Evolutionary conservation across 2,797 vertebrate genomes (phyloP), one percentile per base, ranked within the genome.

Genomic region (Alauda arvensis): DNA sequence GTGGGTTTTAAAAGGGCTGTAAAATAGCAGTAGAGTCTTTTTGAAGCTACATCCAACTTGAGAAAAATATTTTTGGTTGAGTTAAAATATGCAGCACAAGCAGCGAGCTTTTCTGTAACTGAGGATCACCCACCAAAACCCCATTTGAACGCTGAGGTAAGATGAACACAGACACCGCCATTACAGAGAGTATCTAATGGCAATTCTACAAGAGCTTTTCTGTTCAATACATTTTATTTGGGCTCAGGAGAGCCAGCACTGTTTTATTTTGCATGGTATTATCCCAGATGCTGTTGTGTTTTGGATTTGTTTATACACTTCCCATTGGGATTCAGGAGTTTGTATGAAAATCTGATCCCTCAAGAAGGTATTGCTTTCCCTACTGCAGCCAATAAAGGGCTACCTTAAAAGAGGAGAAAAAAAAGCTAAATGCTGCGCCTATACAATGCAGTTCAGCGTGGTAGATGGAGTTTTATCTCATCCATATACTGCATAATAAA

Each of bases 401-500:
- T 49, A 42, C 14, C 53, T 43, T 42, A 33, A 60, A 87, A 40
- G 23, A 39, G 46, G 28, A 14, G 8, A 13, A 53, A 53, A 40
- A 37, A 69, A 60, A 51, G 18, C 55, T n/a, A 55, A 75, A 77
- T 81, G 18, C 1, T 20, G 42, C 26, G 69, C 7, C 29, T 33
- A 6, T 3, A 31, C 33, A 69, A 15, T 3, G 29, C n/a, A 79
- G 66, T 3, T 43, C 53, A 57, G 2, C 0, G 0, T 28, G 65
- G 53, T 2, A 5, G 29, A 29, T 4, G 13, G 60, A 26, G 28
- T 49, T 89, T 86, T 88, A 86, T 82, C 83, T 81, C 56, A 67
- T 9, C 61, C 42, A 28, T 51, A 55, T 46, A 82, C 21, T 51
- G 59, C 78, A 39, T 25, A 79, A 56, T 57, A 86, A 77, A 88